Evolutionary conservation across 37 sponge, comb jelly and placozoan genomes (phyloP).

Genomic region (Dysidea cf. avara): DNA sequence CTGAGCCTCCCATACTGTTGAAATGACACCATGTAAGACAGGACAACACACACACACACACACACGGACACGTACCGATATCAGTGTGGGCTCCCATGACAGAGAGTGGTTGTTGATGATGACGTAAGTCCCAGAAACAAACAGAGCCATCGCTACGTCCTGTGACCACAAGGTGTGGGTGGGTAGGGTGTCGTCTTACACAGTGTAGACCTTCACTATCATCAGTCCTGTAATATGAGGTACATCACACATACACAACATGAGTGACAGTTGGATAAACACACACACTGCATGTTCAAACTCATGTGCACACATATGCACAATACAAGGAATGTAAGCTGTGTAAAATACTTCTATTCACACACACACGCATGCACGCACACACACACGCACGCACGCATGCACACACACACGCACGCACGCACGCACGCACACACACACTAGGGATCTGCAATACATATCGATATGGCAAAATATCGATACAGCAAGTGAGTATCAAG

Average conservation of each 20-base stretch:
- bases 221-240: constrained; percentile 33
- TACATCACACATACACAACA: too few species aligned
- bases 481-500: too few species aligned
- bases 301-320: constrained; percentile 3
- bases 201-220: constrained; percentile 30
- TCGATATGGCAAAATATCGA: too few species aligned
- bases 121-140: constrained; percentile 74
- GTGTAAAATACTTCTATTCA: too few species aligned
- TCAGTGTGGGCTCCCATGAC: constrained; percentile 52
- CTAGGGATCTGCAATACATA: too few species aligned
- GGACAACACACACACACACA: background rate
- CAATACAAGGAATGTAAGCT: background rate
- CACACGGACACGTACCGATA: constrained; percentile 28
- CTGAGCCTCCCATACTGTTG: constrained; percentile 68
- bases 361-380: too few species aligned
- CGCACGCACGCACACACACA: too few species aligned
- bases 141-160: constrained; percentile 71
- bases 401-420: too few species aligned
- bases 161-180: constrained; percentile 57
- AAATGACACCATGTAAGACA: background rate
- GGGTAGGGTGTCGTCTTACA: constrained; percentile 64
- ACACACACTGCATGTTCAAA: too few species aligned
- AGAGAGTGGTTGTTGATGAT: constrained; percentile 37
- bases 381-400: too few species aligned
- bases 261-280: too few species aligned